Evolutionary conservation across 2,797 vertebrate species (phyloP).

Genomic region (Epinephelus awoara): DNA sequence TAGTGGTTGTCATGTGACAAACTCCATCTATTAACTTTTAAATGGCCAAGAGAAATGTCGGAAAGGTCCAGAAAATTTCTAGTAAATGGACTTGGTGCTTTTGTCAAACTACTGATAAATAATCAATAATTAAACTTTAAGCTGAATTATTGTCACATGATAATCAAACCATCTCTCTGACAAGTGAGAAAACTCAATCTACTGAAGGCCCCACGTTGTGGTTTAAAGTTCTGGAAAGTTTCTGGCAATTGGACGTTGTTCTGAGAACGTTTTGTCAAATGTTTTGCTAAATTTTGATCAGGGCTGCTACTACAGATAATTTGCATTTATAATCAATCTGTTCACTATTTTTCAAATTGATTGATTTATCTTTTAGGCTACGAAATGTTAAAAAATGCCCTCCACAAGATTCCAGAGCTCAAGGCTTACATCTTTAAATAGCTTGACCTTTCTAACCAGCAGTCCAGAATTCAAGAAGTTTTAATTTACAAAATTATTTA

Average conservation of each 20-base stretch:
- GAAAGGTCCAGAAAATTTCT: neutral
- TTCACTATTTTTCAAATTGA: too few species aligned
- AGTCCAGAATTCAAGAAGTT: too few species aligned
- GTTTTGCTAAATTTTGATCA: neutral
- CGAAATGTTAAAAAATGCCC: neutral
- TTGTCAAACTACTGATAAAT: slow-evolving; percentile 19
- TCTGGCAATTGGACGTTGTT: neutral
- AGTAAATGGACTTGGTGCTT: neutral
- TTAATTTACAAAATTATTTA: too few species aligned
- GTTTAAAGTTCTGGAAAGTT: neutral
- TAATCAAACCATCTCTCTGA: neutral
- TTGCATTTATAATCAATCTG: too few species aligned
- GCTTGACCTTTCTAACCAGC: too few species aligned
- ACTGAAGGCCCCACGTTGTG: neutral
- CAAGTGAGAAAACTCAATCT: neutral
- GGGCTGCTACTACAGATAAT: neutral
- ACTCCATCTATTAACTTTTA: neutral
- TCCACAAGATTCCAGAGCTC: neutral
- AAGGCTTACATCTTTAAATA: neutral
- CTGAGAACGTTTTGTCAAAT: neutral
- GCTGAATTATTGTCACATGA: neutral
- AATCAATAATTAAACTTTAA: neutral
- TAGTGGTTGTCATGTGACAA: neutral
- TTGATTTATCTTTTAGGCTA: too few species aligned
- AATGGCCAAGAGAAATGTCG: too few species aligned